Base-by-base conservation (phyloP, 2,888 invertebrate genomes). In the Andrena camellia region DNA sequence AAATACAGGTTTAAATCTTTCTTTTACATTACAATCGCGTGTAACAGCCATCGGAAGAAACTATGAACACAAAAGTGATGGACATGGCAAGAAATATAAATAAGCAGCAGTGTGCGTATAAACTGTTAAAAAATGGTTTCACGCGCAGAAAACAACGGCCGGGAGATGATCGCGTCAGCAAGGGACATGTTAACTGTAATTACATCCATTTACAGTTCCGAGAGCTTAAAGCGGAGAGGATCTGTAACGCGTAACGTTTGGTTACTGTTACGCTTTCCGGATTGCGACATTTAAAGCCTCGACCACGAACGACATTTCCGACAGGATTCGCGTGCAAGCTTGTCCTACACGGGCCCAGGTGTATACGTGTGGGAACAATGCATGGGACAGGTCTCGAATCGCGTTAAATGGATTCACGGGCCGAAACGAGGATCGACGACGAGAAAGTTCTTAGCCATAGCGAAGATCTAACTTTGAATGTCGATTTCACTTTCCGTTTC, bases 231-330 rank as follows among this genome's bases (percentile, higher is more conserved):
- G 64, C 74, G 48, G 29, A 57, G 72, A 57, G 67, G 50, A 57
- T 23, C 57, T 57, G 10, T 57, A 57, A 60, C 52, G 23, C 31
- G 57, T 42, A 29, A 63, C 66, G 81, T 70, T 82, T 54, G 70
- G 76, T 81, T 81, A 70, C 76, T 70, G 83, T 83, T 69, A 81
- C 83, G 69, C 81, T 77, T 81, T 77, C 76, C 68, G 75, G 76
- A 50, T 52, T 42, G 74, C 64, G 78, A 78, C 83, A 75, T 74
- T 72, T 70, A 71, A 81, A 78, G 82, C 70, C 67, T 31, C 67
- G 50, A 20, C 57, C 35, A 23, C 31, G 60, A 54, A 70, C 70
- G 74, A 81, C 74, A 81, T 70, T 78, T 78, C 83, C 74, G 63
- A 23, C 67, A 76, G 54, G 52, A 71, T 67, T 77, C 83, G 66